Evolutionary conservation across 2,888 invertebrate species (phyloP), one percentile per base, ranked within the genome.

Genomic region (Lasioglossum pauxillum): DNA sequence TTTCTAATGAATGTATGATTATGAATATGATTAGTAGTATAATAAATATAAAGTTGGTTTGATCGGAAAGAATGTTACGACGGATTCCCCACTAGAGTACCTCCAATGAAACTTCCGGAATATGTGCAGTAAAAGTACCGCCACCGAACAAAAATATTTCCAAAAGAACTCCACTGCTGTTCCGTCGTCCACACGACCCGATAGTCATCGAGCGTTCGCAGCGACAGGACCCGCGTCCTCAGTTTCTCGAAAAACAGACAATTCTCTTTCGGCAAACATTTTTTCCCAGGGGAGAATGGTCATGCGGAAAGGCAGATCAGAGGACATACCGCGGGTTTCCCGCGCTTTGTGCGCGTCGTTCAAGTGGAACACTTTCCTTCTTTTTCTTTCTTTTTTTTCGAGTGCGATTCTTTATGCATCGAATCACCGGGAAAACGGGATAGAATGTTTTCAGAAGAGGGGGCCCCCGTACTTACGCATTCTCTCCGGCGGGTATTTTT

Each of bases 351-450:
- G 38, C 67, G 19, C 67, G 38, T 35, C 67, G 67, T 38, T 69
- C 67, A 38, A 69, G 67, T 64, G 64, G 31, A 64, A 71, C 41
- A 71, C 12, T 71, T 64, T 31, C 5, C 31, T 16, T 27, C 23
- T 53, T 53, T 23, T 53, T 4, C 19, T 19, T 49, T 49, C 31
- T 49, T 23, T 4, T 38, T 10, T 31, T 35, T 8, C 67, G 67
- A 69, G 67, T 35, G 35, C 67, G 67, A 69, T 69, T 69, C 67
- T 69, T 69, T 69, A 69, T 69, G 67, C 67, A 69, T 69, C 67
- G 67, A 69, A 69, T 69, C 67, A 38, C 38, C 38, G 23, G 35
- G 67, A 38, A 23, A 35, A 38, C 35, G 31, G 67, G 23, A 3
- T 8, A 23, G 67, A 69, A 69, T 69, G 67, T 71, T 71, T 71